These are phyloP conservation scores for Procavia capensis DNA, from an alignment of 2,113 vertebrate genomes.

Conservation along the genomic window DNA sequence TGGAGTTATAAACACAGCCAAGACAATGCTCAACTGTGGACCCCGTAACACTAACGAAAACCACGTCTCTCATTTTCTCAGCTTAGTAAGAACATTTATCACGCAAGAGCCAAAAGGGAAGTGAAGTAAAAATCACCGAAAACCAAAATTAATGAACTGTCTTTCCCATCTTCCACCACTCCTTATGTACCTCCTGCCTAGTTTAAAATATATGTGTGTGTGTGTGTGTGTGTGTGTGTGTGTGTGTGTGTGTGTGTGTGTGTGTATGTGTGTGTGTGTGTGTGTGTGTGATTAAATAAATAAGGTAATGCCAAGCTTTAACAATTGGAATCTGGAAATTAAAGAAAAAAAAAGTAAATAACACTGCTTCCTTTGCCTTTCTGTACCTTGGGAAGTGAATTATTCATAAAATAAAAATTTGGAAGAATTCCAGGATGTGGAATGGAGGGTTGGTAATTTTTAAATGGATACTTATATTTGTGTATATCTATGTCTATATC, in stretches of 20 bases:
- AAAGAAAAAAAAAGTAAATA: not conserved
- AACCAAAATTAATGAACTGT: not conserved
- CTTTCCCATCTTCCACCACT: not conserved
- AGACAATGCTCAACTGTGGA: conserved; percentile 8
- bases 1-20: not conserved
- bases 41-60: not conserved
- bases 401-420: not conserved
- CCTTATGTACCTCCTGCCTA: not conserved
- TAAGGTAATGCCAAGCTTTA: not conserved
- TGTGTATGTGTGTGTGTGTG: too few species aligned
- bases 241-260: too few species aligned
- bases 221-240: too few species aligned
- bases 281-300: not conserved
- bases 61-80: conserved; percentile 41
- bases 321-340: not conserved
- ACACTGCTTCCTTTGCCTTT: not conserved
- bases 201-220: not conserved
- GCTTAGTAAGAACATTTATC: conserved; percentile 32
- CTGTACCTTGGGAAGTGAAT: not conserved
- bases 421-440: not conserved
- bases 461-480: not conserved
- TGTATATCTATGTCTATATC: not conserved
- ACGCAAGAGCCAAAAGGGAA: not conserved
- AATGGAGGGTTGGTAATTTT: not conserved
- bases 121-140: conserved; percentile 9